Evolutionary conservation across 2,888 invertebrate genomes (phyloP), one percentile per base, ranked within the genome.

Genomic region (Torymus texanus): DNA sequence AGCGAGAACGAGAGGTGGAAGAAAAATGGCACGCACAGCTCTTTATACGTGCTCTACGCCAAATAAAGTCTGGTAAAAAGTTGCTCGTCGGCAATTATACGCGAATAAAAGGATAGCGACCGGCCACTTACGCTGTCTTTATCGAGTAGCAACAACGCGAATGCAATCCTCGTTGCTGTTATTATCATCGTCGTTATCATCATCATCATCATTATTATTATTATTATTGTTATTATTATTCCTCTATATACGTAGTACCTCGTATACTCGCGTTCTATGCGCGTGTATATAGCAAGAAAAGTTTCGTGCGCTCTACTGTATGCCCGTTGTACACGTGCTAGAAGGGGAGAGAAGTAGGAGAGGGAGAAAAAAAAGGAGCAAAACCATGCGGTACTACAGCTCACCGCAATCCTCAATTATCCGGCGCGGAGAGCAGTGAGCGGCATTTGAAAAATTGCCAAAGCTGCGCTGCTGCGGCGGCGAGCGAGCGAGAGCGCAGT

Each of bases 331-430:
- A 41, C 13, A 24, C n/a, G 29, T 10, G 53, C 13, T 2, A 61
- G 5, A 50, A 59, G n/a, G 11, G 24, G 61, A 12, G 16, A n/a
- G 66, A 51, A 24, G 56, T 24, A 13, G 18, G 65, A 41, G 18
- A 3, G 8, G 14, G 59, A 29, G n/a, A 50, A 65, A 78, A 55
- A 76, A 74, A 58, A 51, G 16, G 16, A 41, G n/a, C 24, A 41
- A 16, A 14, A 14, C 14, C 10, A 24, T 8, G 11, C 10, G 16
- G 24, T n/a, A 18, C 16, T 5, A 61, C 58, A 18, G 67, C 72
- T 81, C 75, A 63, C 77, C 81, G 78, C 78, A 79, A 81, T 81
- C 81, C 76, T 79, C 81, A 78, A 81, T 81, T 81, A 81, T 79
- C 67, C 81, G 41, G 16, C 68, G 62, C 41, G 8, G 41, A 41